Evolutionary conservation across 2,113 vertebrate genomes (phyloP), one percentile per base, ranked within the genome.

Genomic region (Onychostruthus taczanowskii): DNA sequence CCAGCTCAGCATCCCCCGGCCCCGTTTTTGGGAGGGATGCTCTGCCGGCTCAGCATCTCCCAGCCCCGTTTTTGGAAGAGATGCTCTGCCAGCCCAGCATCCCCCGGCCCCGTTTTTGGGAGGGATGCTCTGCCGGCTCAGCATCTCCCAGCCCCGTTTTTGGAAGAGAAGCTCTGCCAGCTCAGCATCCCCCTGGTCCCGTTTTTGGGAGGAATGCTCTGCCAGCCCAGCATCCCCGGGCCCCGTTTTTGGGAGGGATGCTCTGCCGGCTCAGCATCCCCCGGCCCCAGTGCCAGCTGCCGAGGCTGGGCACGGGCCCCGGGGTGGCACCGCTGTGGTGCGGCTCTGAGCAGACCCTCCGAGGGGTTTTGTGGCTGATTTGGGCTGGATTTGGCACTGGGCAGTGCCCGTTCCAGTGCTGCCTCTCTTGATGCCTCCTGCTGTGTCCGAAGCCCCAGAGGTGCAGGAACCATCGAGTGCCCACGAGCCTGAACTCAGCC

Each of bases 201-300:
- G 1, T 7, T 70, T 82, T 50, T 23, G 35, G 23, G 64, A 10
- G 23, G 3, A 19, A 31, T 44, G 53, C 5, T 43, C 28, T 35
- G 77, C 22, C 3, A 0, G 4, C 22, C 33, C 53, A 50, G 31
- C 31, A 8, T 9, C 6, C 9, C 46, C 9, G 2, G 3, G 7
- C 1, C n/a, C 23, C 5, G 1, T 7, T 47, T 35, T 20, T 10
- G 30, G 41, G 84, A 26, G n/a, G 0, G 18, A n/a, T 28, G n/a
- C 15, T 41, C 50, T 5, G 2, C 5, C 2, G 1, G 19, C 6
- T 64, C 23, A 47, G n/a, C 22, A 10, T 6, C 13, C 30, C 10
- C 39, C 15, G 2, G 46, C 1, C 0, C 6, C 0, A 6, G 35
- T 4, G 27, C 47, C 1, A 10, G 59, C 27, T 55, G 61, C 33